phyloP scores from a whole-genome alignment of 2,797 vertebrate genomes.

The Halcyon leucocephala region DNA sequence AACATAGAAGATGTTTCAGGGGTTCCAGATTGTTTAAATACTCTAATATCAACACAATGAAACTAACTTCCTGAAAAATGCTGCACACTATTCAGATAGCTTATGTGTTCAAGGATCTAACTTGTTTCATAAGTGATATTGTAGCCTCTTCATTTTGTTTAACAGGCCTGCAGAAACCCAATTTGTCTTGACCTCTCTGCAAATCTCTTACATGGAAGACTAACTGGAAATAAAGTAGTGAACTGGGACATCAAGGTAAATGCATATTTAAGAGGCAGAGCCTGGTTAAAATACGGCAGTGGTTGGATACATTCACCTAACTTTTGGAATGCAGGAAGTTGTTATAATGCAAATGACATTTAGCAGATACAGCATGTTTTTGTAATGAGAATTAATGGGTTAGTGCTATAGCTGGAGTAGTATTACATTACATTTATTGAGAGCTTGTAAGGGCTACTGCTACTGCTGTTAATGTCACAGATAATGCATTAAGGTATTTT shows the following conservation, averaged over 20 bases:
- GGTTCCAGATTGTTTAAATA: not conserved
- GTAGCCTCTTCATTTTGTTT: not conserved
- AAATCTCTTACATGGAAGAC: constrained; percentile 91
- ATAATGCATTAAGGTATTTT: not conserved
- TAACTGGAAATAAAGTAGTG: constrained; percentile 97
- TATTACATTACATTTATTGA: not conserved
- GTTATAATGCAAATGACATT: not conserved
- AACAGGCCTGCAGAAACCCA: constrained; percentile 92
- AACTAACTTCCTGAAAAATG: not conserved
- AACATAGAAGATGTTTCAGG: not conserved
- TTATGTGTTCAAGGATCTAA: not conserved
- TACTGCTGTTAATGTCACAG: not conserved
- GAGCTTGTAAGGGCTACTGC: fast-evolving
- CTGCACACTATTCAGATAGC: not conserved
- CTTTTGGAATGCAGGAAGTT: not conserved
- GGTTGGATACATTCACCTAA: not conserved
- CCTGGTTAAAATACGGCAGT: not conserved
- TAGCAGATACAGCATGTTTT: not conserved
- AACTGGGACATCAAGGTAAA: constrained; percentile 98
- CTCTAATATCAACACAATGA: not conserved
- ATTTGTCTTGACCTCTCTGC: constrained; percentile 96
- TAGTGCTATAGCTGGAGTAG: not conserved
- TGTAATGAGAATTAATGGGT: not conserved
- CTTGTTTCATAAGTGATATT: not conserved
- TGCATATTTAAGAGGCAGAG: not conserved